Base-by-base conservation (phyloP, 64 coral and sea anemone species). In the Pocillopora damicornis region DNA sequence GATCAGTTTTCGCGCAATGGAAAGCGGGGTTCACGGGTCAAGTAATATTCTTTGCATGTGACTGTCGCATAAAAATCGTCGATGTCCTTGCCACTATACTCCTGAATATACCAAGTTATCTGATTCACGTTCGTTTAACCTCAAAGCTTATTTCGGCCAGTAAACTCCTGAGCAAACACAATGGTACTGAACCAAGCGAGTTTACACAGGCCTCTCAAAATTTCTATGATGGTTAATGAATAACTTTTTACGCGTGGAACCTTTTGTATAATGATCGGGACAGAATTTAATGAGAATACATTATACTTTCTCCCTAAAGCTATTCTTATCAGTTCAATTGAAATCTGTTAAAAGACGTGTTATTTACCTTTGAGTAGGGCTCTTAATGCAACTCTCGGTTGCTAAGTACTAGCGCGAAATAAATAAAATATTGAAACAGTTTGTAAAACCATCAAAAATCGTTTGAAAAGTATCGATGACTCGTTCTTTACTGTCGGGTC, bases 351-450 rank as follows among this genome's bases (percentile, higher is more conserved):
- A 69, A 69, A 9, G 66, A 69, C 66, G 23, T 5, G 20, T 66
- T 22, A 17, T 66, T n/a, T n/a, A 22, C 20, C 10, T 69, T n/a
- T 18, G 20, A 18, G 15, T n/a, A 69, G 23, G 66, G 66, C 64
- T 61, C 60, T 63, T 4, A 79, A 26, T 13, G 57, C 11, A 2
- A 25, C 16, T 22, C 14, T 56, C 2, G 14, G 57, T 79, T 79
- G 18, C 76, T 79, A 79, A 60, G 51, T 13, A n/a, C 17, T 14
- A 20, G 57, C 57, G 77, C 59, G 57, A 60, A 30, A 60, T 79
- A 79, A 79, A 79, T 56, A 13, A 79, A 79, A 79, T 79, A 79
- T 79, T 61, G 77, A 58, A 12, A 15, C 77, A 60, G 56, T 60
- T 78, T 79, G 56, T 13, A 12, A 5, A 79, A 23, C 22, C 58